A percentile compares a stretch with the other conserved stretches of the same genome.
Evolutionary conservation across 2,797 vertebrate genomes (phyloP).

Genomic region (Bradypus variegatus): DNA sequence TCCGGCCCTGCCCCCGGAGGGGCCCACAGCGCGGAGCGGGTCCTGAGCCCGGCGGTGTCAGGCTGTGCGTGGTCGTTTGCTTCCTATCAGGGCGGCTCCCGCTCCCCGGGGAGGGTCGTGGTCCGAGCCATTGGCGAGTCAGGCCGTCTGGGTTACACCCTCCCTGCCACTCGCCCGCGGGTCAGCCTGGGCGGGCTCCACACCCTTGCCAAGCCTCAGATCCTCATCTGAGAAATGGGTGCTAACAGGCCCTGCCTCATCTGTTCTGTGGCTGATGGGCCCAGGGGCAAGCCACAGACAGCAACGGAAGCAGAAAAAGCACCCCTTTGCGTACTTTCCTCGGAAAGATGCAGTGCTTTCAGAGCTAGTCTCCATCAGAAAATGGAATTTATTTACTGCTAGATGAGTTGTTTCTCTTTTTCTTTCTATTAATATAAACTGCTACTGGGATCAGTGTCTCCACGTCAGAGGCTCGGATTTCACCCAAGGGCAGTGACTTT

Average conservation of each 20-base stretch:
- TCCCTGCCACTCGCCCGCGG: too few relatives aligned
- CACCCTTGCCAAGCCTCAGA: neutral
- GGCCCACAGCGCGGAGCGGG: rapidly evolving
- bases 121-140: too few relatives aligned
- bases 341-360: neutral
- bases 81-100: neutral
- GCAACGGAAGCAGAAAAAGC: neutral
- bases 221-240: neutral
- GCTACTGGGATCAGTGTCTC: neutral
- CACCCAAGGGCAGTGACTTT: neutral
- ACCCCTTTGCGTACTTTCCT: neutral
- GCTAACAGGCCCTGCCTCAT: neutral
- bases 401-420: neutral
- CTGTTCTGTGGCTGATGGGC: neutral
- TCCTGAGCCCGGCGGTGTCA: neutral
- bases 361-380: neutral
- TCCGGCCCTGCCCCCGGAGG: rapidly evolving
- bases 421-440: neutral
- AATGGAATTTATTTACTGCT: too few relatives aligned
- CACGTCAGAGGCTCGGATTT: neutral
- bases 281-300: too few relatives aligned
- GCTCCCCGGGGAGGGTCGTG: neutral
- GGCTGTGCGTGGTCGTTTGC: neutral
- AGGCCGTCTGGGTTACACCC: too few relatives aligned
- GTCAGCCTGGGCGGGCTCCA: too few relatives aligned